A percentile compares a stretch with the other conserved stretches of the same genome.
Evolutionary conservation across 2,113 vertebrate species (phyloP).

Genomic region (Rhinolophus sinicus): DNA sequence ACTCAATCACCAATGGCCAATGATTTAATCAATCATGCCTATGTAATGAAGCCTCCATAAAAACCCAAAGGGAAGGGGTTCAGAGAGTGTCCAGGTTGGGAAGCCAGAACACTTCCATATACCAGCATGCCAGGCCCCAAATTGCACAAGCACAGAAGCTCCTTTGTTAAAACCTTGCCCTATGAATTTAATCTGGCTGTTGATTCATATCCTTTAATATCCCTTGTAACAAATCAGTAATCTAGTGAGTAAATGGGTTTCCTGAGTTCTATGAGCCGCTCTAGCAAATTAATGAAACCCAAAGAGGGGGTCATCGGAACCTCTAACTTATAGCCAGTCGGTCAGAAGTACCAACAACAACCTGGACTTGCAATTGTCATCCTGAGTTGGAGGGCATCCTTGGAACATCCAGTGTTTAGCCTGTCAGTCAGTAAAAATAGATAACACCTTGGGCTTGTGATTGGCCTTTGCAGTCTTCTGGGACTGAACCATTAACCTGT

Average conservation of each 20-base stretch:
- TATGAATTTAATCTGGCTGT: neutral
- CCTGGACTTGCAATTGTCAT: neutral
- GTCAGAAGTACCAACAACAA: neutral
- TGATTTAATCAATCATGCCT: neutral
- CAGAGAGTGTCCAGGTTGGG: neutral
- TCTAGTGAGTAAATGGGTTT: neutral
- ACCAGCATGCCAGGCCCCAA: neutral
- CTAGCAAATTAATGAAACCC: neutral
- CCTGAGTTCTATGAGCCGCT: neutral
- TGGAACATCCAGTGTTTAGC: neutral
- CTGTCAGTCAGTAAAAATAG: neutral
- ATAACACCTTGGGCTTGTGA: neutral
- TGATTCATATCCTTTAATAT: neutral
- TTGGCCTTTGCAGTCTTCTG: neutral
- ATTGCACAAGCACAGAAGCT: neutral
- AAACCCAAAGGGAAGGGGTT: neutral
- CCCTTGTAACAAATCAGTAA: neutral
- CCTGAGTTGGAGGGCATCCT: neutral
- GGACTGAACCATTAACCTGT: neutral
- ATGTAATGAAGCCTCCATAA: neutral
- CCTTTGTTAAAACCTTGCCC: neutral
- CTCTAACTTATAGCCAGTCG: neutral
- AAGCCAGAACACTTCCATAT: neutral
- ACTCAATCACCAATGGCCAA: neutral
- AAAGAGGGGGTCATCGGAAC: neutral